Conservation (phyloP, 2,888 invertebrate genomes). For the Nomada ferruginata region DNA sequence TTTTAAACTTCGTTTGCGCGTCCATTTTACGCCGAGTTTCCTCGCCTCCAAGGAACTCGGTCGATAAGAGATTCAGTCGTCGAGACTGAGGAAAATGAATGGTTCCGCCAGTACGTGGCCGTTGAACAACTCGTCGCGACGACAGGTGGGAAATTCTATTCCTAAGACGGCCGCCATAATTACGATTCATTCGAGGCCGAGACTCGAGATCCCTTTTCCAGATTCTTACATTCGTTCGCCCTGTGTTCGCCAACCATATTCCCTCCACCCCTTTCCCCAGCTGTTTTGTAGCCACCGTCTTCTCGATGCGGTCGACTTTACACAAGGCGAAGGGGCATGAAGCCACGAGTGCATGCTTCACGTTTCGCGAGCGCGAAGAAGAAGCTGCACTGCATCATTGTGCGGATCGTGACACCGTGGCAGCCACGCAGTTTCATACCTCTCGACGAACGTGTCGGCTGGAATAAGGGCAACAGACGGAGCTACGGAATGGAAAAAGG, state of each 20-base stretch:
- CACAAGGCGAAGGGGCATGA: constrained; percentile 41
- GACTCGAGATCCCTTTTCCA: background rate
- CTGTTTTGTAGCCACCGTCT: background rate
- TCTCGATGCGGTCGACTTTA: constrained; percentile 28
- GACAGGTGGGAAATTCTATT: constrained; percentile 34
- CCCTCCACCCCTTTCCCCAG: background rate
- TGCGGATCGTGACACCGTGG: constrained; percentile 33
- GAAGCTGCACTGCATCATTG: constrained; percentile 52
- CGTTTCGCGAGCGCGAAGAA: constrained; percentile 62
- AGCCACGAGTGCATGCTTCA: constrained; percentile 62
- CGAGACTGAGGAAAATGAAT: constrained; percentile 22
- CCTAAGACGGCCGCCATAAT: constrained; percentile 37
- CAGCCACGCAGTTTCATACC: constrained; percentile 21
- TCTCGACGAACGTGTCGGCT: constrained; percentile 33
- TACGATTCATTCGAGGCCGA: constrained; percentile 41
- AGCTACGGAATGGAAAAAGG: constrained; percentile 11
- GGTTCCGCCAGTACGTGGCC: constrained; percentile 8
- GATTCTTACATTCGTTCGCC: constrained; percentile 12
- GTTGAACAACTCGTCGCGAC: constrained; percentile 29
- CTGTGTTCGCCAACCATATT: background rate
- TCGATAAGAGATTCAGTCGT: constrained; percentile 17
- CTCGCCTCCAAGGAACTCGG: background rate
- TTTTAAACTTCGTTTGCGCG: constrained; percentile 42
- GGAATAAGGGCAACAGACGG: constrained; percentile 65
- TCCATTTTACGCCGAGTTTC: constrained; percentile 10